A percentile compares a stretch with the other conserved stretches of the same genome.
These are phyloP conservation scores for Machimus rusticus DNA, from an alignment of 2,888 invertebrate species.

Conservation along the genomic window DNA sequence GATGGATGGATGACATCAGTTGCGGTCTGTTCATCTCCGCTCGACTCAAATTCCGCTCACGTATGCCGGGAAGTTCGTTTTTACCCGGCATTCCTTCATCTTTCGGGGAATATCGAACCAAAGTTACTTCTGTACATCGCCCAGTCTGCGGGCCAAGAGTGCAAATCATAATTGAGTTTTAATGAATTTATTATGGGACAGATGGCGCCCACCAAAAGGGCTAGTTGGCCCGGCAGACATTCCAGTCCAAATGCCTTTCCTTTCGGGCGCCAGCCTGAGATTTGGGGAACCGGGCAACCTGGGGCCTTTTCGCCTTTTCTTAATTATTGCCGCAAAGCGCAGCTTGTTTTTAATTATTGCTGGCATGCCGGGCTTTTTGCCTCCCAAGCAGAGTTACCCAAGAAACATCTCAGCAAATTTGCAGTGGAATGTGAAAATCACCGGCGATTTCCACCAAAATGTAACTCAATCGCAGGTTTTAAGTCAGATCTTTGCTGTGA, in stretches of 20 bases:
- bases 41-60: not conserved
- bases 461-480: not conserved
- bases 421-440: not conserved
- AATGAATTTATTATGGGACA: constrained; percentile 41
- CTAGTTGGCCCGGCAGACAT: not conserved
- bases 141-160: not conserved
- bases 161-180: constrained; percentile 42
- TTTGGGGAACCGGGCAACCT: not conserved
- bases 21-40: not conserved
- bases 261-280: constrained; percentile 29
- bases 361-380: not conserved
- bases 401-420: not conserved
- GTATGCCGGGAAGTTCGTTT: not conserved
- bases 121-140: not conserved
- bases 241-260: constrained; percentile 16
- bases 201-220: constrained; percentile 36
- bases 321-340: not conserved
- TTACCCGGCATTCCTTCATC: not conserved
- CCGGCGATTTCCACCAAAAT: not conserved
- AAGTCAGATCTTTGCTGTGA: not conserved
- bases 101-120: constrained; percentile 16
- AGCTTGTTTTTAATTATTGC: constrained; percentile 9
- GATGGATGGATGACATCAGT: constrained; percentile 31
- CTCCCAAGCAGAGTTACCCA: not conserved
- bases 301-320: not conserved